A percentile compares a stretch with the other conserved stretches of the same genome.
Conservation (phyloP, 1,140 invertebrate species). For the Panulirus ornatus region DNA sequence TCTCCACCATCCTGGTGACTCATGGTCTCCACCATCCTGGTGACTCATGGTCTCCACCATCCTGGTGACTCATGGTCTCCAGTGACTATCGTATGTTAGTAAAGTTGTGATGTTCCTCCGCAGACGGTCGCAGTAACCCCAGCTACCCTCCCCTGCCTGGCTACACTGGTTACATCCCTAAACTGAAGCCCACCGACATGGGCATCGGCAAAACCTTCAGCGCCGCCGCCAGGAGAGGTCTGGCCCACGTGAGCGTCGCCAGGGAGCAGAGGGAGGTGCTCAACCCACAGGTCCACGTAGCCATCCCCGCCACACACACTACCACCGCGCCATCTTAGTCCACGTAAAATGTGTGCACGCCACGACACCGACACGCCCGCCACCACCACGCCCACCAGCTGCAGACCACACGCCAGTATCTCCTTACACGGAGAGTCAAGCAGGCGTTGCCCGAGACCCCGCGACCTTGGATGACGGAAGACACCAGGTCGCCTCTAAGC, state of each 20-base stretch:
- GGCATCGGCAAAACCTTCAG: conserved; percentile 70
- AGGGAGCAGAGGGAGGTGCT: conserved; percentile 41
- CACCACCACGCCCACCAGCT: neutral
- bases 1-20: too few species aligned
- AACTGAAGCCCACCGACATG: conserved; percentile 67
- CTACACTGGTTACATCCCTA: conserved; percentile 71
- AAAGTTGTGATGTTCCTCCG: neutral
- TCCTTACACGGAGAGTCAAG: too few species aligned
- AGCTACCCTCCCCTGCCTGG: conserved; percentile 65
- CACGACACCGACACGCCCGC: neutral
- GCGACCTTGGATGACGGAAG: neutral
- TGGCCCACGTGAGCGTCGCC: conserved; percentile 43
- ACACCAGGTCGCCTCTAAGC: too few species aligned
- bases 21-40: too few species aligned
- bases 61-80: too few species aligned
- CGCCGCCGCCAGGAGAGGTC: conserved; percentile 60
- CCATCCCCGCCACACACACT: conserved; percentile 26
- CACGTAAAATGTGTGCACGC: neutral
- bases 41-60: too few species aligned
- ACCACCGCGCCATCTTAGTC: conserved; percentile 57
- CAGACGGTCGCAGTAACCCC: conserved; percentile 65
- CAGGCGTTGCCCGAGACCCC: too few species aligned
- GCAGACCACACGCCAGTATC: neutral
- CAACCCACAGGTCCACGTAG: conserved; percentile 15
- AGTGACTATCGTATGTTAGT: neutral